Evolutionary conservation across 2,888 invertebrate genomes (phyloP).

Genomic region (Ethmia dodecea): DNA sequence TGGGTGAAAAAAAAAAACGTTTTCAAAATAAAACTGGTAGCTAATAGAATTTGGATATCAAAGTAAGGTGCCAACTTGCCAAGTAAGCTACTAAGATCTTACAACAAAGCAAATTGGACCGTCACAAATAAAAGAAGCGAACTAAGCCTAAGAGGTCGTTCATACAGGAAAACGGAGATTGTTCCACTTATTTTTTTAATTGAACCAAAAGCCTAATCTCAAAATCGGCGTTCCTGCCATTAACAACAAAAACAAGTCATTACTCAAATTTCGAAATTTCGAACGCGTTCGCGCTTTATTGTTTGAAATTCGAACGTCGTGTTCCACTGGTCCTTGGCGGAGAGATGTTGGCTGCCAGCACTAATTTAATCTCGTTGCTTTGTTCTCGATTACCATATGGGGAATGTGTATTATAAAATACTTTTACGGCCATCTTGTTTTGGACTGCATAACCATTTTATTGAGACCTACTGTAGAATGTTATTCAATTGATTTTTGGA

Average conservation of each 20-base stretch:
- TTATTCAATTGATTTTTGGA: too few species aligned
- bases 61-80: too few species aligned
- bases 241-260: conserved; percentile 14
- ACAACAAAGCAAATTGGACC: too few species aligned
- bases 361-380: conserved; percentile 17
- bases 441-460: not conserved
- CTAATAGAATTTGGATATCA: too few species aligned
- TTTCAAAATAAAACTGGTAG: too few species aligned
- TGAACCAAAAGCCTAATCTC: conserved; percentile 22
- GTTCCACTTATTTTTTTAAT: conserved; percentile 15
- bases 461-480: not conserved
- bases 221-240: conserved; percentile 5
- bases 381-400: conserved; percentile 20
- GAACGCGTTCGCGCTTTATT: conserved; percentile 24
- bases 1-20: too few species aligned
- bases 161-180: conserved; percentile 6
- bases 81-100: too few species aligned
- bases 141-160: too few species aligned
- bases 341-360: conserved; percentile 23
- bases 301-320: conserved; percentile 32
- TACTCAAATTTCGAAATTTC: conserved; percentile 21
- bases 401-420: conserved; percentile 13
- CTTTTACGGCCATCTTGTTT: not conserved
- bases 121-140: too few species aligned
- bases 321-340: conserved; percentile 30